Evolutionary conservation across 2,113 vertebrate genomes (phyloP).

Genomic region (Cygnus atratus): DNA sequence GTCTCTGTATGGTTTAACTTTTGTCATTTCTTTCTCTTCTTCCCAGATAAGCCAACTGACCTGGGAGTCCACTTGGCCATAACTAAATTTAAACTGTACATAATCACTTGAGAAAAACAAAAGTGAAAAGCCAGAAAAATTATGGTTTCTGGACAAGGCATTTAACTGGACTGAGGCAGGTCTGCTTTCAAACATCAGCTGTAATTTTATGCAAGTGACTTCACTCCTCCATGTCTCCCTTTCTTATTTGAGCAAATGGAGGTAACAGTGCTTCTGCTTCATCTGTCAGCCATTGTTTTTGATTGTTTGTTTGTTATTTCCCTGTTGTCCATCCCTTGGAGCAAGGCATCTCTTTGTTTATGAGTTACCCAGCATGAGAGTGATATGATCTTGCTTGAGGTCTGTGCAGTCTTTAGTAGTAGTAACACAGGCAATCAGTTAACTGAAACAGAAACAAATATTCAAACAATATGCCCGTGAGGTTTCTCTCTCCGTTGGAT

Average conservation of each 20-base stretch:
- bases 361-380: fast-evolving
- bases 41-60: background rate
- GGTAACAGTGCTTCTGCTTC: background rate
- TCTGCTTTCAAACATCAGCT: background rate
- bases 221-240: fast-evolving
- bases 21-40: background rate
- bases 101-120: background rate
- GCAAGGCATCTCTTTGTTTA: background rate
- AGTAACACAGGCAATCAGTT: background rate
- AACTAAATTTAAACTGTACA: background rate
- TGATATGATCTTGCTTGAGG: background rate
- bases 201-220: background rate
- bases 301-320: background rate
- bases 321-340: background rate
- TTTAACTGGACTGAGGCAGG: background rate
- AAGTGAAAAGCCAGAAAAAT: background rate
- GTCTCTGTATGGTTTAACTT: background rate
- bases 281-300: background rate
- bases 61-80: background rate
- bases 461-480: background rate
- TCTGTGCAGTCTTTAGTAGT: background rate
- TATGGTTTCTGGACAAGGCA: background rate
- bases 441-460: constrained; percentile 25
- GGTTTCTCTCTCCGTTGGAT: background rate
- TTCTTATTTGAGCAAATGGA: background rate